These are phyloP conservation scores for Tichodroma muraria DNA, from an alignment of 2,113 vertebrate species.

Conservation along the genomic window DNA sequence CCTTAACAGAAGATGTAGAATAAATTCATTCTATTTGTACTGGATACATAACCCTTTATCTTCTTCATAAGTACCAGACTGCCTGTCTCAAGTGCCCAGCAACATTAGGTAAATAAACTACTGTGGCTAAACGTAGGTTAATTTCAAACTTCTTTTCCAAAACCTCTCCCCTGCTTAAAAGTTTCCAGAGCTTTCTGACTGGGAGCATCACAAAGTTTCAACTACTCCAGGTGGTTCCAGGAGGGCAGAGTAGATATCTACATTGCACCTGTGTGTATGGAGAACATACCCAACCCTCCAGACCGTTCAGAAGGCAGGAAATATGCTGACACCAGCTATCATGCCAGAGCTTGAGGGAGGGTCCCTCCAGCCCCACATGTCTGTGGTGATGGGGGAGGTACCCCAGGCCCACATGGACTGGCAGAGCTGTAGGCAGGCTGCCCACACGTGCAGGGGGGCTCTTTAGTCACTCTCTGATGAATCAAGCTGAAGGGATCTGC, in stretches of 20 bases:
- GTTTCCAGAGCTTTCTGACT: background rate
- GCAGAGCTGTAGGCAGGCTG: background rate
- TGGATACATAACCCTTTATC: background rate
- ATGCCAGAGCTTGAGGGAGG: background rate
- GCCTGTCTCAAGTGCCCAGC: background rate
- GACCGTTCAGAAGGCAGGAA: background rate
- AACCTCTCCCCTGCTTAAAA: background rate
- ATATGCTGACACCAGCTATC: background rate
- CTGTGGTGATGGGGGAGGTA: background rate
- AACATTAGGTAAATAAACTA: background rate
- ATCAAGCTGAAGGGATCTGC: background rate
- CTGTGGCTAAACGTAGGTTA: background rate
- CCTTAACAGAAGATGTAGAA: background rate
- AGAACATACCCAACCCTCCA: background rate
- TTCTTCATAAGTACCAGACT: background rate
- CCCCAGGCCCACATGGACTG: background rate
- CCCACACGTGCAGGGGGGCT: background rate
- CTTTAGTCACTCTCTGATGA: background rate
- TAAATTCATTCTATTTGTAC: background rate
- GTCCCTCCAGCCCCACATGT: accelerated
- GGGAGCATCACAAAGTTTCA: background rate
- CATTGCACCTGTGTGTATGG: background rate
- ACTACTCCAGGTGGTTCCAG: background rate
- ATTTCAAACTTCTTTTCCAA: background rate
- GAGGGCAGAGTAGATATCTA: background rate